Percentiles rank a stretch among this genome's conserved stretches.
Evolutionary conservation across 2,113 vertebrate species (phyloP).

Genomic region (Pelvicachromis taeniatus): DNA sequence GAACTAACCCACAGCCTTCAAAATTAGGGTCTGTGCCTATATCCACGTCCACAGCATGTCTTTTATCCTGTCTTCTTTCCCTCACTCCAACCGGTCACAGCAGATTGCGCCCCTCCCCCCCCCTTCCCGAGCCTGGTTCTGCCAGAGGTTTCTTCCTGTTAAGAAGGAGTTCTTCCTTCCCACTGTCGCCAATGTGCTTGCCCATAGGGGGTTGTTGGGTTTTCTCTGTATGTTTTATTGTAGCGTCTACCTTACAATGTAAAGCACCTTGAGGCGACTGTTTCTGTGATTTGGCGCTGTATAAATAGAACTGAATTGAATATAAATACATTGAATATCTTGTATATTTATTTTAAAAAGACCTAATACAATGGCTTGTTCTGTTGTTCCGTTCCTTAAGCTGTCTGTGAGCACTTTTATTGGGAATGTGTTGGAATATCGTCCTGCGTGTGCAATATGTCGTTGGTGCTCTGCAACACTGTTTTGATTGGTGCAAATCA

Average conservation of each 20-base stretch:
- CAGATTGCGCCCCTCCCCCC: background rate
- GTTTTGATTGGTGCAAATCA: too few species aligned
- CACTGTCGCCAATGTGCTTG: too few species aligned
- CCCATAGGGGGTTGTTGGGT: too few species aligned
- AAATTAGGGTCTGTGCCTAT: background rate
- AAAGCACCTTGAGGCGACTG: too few species aligned
- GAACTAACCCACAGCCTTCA: background rate
- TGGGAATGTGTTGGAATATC: background rate
- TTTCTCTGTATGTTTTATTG: background rate
- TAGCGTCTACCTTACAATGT: background rate
- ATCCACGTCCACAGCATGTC: background rate
- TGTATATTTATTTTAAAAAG: too few species aligned
- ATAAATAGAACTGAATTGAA: background rate
- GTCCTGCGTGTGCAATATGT: background rate
- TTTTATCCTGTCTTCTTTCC: background rate
- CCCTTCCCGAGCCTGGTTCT: too few species aligned
- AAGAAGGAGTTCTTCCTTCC: too few species aligned
- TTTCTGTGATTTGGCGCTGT: fast-evolving
- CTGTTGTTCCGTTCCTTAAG: background rate
- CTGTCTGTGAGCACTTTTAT: background rate
- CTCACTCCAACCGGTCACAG: background rate
- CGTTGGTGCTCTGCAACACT: background rate
- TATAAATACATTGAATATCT: too few species aligned
- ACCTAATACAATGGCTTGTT: background rate
- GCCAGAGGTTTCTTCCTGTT: too few species aligned